Conservation (phyloP, 2,888 invertebrate genomes). For the Andrena bicolor region DNA sequence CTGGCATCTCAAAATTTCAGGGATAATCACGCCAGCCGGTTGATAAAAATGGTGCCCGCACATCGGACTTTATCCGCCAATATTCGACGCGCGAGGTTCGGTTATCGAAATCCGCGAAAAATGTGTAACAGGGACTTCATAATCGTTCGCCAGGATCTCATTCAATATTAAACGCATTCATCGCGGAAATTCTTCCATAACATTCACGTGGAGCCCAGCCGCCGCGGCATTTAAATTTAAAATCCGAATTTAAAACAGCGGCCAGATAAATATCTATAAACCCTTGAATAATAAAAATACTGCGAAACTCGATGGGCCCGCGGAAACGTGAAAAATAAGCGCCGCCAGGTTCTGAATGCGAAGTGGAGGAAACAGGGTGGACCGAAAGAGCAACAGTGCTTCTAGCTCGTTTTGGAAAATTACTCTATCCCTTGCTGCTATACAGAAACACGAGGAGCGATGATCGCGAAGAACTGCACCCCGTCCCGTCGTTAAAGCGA, state of each 20-base stretch:
- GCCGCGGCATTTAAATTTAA: conserved; percentile 26
- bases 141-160: conserved; percentile 29
- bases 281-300: conserved; percentile 25
- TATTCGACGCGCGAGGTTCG: conserved; percentile 21
- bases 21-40: neutral
- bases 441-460: neutral
- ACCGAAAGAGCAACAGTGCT: neutral
- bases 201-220: neutral
- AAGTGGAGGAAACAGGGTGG: conserved; percentile 15
- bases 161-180: conserved; percentile 31
- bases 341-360: conserved; percentile 14
- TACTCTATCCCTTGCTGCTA: neutral
- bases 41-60: conserved; percentile 8
- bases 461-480: neutral
- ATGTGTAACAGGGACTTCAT: conserved; percentile 16
- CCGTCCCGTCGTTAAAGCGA: too few relatives aligned
- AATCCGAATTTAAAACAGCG: conserved; percentile 30
- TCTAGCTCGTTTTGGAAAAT: conserved; percentile 17
- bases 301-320: neutral
- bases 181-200: conserved; percentile 15
- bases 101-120: conserved; percentile 25
- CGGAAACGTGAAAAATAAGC: conserved; percentile 13
- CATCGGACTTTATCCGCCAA: conserved; percentile 20
- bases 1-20: neutral
- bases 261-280: conserved; percentile 32